Evolutionary conservation across 2,797 vertebrate genomes (phyloP).

Genomic region (Lagocephalus sceleratus): DNA sequence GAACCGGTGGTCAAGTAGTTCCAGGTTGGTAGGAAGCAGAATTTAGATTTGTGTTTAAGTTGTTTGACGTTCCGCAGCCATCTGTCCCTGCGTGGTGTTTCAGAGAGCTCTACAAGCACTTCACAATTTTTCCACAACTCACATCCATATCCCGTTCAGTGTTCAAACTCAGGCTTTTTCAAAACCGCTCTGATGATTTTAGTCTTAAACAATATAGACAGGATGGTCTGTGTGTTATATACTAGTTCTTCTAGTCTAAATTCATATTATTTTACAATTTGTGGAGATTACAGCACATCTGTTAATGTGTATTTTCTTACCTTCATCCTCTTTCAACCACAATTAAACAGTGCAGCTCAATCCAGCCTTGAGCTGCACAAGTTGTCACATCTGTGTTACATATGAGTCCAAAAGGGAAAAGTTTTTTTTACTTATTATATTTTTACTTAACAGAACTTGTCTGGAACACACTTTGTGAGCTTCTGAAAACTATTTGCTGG

Average conservation of each 20-base stretch:
- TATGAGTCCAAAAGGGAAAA: conserved; percentile 32
- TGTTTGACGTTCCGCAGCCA: conserved; percentile 29
- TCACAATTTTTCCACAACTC: conserved; percentile 6
- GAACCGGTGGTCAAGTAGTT: conserved; percentile 62
- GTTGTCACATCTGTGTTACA: conserved; percentile 36
- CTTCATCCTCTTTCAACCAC: conserved; percentile 16
- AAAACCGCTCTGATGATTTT: too few species aligned
- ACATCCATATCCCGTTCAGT: conserved; percentile 9
- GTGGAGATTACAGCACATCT: conserved; percentile 7
- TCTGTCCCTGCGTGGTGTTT: conserved; percentile 8
- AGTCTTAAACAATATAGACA: too few species aligned
- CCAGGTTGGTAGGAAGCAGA: conserved; percentile 64
- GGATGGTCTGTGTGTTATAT: conserved; percentile 5
- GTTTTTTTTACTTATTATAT: conserved; percentile 7
- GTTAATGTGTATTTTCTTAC: conserved; percentile 16
- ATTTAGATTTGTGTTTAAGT: conserved; percentile 46
- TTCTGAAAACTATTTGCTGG: conserved; percentile 2
- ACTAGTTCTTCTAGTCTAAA: neutral
- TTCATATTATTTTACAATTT: neutral
- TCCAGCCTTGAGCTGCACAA: conserved; percentile 25
- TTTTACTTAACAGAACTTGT: conserved; percentile 11
- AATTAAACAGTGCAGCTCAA: conserved; percentile 22
- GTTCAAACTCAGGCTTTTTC: conserved; percentile 1
- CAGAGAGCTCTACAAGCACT: conserved; percentile 15
- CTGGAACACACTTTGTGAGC: neutral